phyloP scores from a whole-genome alignment of 1,140 invertebrate species.

The Tetragonula clypearis region DNA sequence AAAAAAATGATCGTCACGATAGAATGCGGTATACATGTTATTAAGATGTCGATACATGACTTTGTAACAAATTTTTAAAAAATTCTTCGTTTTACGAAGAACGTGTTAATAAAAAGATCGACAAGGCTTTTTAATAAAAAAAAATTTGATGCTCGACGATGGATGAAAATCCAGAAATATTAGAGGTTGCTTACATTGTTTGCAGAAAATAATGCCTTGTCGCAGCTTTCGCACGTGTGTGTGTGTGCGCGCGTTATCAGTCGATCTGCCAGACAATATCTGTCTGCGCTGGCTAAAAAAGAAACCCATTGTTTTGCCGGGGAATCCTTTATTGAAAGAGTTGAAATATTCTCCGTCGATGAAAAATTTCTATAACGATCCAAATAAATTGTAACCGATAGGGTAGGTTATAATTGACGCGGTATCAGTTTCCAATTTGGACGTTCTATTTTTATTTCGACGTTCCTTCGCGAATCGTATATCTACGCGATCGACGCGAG shows the following conservation, averaged over 20 bases:
- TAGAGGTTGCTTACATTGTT: neutral
- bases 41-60: too few species aligned
- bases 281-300: neutral
- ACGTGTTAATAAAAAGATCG: too few species aligned
- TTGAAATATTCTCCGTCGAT: neutral
- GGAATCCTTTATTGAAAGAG: neutral
- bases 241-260: neutral
- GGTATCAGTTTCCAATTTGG: slow-evolving; percentile 13
- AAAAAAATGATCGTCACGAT: too few species aligned
- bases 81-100: too few species aligned
- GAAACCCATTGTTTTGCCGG: neutral
- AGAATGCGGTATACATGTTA: too few species aligned
- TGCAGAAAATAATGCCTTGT: neutral
- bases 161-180: neutral
- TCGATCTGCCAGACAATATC: neutral
- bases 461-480: neutral
- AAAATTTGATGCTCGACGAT: neutral
- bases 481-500: neutral
- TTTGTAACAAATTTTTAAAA: too few species aligned
- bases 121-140: too few species aligned
- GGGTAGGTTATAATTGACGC: neutral
- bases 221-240: neutral
- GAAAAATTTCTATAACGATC: neutral
- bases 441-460: neutral
- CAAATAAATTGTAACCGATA: slow-evolving; percentile 19